Evolutionary conservation across 2,888 invertebrate genomes (phyloP).

Genomic region (Rotaria macrura): DNA sequence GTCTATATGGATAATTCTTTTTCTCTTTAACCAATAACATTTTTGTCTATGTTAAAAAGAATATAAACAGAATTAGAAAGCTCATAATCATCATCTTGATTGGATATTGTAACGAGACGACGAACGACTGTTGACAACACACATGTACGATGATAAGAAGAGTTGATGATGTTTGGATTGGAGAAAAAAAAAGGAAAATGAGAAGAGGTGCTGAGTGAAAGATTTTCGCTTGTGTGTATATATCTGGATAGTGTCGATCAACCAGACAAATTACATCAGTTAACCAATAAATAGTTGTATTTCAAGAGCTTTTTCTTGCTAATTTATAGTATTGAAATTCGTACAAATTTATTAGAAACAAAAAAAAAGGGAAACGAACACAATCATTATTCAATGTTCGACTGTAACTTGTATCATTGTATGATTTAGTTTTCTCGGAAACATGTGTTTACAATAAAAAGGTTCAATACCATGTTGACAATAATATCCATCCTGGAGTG

Average conservation of each 20-base stretch:
- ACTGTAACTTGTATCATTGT: neutral
- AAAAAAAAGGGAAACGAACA: too few species aligned
- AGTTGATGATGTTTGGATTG: neutral
- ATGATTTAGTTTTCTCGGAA: neutral
- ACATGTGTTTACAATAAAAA: neutral
- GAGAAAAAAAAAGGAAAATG: neutral
- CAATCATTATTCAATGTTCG: too few species aligned
- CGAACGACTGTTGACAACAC: conserved; percentile 6
- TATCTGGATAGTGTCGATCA: neutral
- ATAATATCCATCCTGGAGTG: neutral
- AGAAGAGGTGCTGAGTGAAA: neutral
- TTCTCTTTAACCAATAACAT: conserved; percentile 3
- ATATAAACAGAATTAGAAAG: conserved; percentile 3
- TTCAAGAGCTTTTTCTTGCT: neutral
- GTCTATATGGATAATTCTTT: neutral
- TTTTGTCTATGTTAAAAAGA: neutral
- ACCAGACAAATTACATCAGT: neutral
- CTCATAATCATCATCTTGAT: neutral
- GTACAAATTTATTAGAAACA: too few species aligned
- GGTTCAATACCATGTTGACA: conserved; percentile 12
- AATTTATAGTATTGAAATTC: too few species aligned
- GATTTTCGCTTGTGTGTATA: neutral
- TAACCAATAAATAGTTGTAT: neutral
- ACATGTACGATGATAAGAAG: neutral
- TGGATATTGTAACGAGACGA: neutral